Evolutionary conservation across 2,797 vertebrate genomes (phyloP), one percentile per base, ranked within the genome.

Genomic region (Tarsius wallacei): DNA sequence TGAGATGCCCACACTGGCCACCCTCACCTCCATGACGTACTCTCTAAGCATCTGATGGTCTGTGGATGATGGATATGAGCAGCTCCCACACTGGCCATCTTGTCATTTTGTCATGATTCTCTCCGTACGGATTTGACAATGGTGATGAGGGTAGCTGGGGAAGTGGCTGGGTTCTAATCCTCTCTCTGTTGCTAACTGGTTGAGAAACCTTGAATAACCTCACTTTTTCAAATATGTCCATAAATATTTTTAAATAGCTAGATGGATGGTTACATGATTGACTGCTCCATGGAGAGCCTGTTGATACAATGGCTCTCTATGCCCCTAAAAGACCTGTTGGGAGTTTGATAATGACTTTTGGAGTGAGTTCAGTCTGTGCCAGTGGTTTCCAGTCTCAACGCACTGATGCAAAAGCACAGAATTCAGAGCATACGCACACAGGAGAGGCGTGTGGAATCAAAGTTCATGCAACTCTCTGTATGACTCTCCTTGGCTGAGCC

Each of bases 231-330:
- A 74, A 59, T 36, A 55, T 14, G 73, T 24, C 36, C 53, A 71
- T 51, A 59, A 80, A 63, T 63, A 84, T 66, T 77, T 96, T 90
- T 71, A 70, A 95, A 55, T 33, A 86, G 7, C 55, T 68, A 86
- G 42, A 47, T 81, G 36, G n/a, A 57, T n/a, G 55, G 17, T 28
- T 88, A 76, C 68, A 87, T 89, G 76, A 59, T 28, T 55, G 36
- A 78, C 74, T 47, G 14, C 28, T 76, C 9, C 16, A 17, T n/a
- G 6, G n/a, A 87, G 73, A 26, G 7, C 0, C 2, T 55, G 0
- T 22, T 85, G 76, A 68, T 68, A 87, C 76, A 78, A 13, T 81
- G 55, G 21, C 28, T 93, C 55, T 80, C 59, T 93, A 73, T 93
- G 68, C 5, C 28, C 59, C 53, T 66, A 77, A 76, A 91, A 81